Percentiles rank a stretch among this genome's conserved stretches.
Conservation (phyloP, 2,797 vertebrate species). For the Sebastes ruberrimus region DNA sequence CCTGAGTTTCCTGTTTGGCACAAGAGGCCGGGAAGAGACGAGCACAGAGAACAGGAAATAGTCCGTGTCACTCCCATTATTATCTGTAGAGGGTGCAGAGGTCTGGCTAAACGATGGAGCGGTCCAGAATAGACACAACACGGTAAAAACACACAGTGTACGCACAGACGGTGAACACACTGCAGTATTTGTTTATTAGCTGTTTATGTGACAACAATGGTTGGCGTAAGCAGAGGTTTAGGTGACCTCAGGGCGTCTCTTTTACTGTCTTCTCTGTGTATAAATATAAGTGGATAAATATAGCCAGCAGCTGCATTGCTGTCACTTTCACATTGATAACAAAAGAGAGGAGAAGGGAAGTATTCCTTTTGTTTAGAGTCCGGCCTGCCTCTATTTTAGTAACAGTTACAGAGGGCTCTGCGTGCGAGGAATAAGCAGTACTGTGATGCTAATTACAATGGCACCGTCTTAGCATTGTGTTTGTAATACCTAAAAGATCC, state of each 20-base stretch:
- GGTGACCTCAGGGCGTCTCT: constrained; percentile 34
- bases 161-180: neutral
- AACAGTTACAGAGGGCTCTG: neutral
- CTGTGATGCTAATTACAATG: neutral
- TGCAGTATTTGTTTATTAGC: constrained; percentile 53
- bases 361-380: constrained; percentile 44
- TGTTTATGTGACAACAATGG: constrained; percentile 78
- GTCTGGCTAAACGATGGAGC: constrained; percentile 1
- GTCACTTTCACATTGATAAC: constrained; percentile 45
- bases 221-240: constrained; percentile 54
- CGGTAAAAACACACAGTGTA: constrained; percentile 13
- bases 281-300: constrained; percentile 69
- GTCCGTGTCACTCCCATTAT: constrained; percentile 23
- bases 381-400: constrained; percentile 48
- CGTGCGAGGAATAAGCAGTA: neutral
- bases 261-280: constrained; percentile 25
- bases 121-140: constrained; percentile 31
- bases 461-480: neutral
- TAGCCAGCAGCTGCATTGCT: constrained; percentile 30
- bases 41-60: constrained; percentile 39
- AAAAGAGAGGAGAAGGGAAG: constrained; percentile 37
- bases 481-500: neutral
- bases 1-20: constrained; percentile 29
- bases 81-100: constrained; percentile 6
- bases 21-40: constrained; percentile 20